phyloP scores from a whole-genome alignment of 2,888 invertebrate genomes.

The Brenthis hecate region DNA sequence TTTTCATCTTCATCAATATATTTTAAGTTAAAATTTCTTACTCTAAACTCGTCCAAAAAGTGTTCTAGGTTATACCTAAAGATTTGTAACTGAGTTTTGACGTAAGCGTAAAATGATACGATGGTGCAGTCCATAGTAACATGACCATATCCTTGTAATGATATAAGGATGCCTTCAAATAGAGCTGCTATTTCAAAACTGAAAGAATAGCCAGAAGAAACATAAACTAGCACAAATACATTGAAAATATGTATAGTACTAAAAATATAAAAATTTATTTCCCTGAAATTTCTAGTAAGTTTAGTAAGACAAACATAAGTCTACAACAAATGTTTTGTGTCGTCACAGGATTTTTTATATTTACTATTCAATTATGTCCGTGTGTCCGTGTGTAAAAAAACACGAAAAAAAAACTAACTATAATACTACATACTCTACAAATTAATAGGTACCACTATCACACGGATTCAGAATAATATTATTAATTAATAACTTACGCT shows the following conservation, averaged over 20 bases:
- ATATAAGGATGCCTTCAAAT: conserved; percentile 57
- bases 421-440: too few species aligned
- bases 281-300: too few species aligned
- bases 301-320: too few species aligned
- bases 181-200: conserved; percentile 58
- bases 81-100: conserved; percentile 61
- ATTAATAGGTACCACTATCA: background rate
- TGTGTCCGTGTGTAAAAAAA: too few species aligned
- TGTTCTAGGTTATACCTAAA: conserved; percentile 62
- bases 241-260: background rate
- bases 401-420: too few species aligned
- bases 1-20: conserved; percentile 33
- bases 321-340: too few species aligned
- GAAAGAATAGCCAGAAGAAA: conserved; percentile 40
- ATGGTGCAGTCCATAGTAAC: conserved; percentile 70
- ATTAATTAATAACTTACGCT: conserved; percentile 51
- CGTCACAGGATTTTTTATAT: too few species aligned
- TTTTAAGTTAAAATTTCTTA: background rate
- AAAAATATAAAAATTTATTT: too few species aligned
- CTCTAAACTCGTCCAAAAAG: conserved; percentile 44
- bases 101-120: conserved; percentile 64
- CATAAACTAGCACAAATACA: background rate
- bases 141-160: conserved; percentile 63
- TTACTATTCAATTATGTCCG: too few species aligned
- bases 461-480: background rate